These are phyloP conservation scores for Leucophenga montana DNA, from an alignment of 2,888 invertebrate species.

Conservation along the genomic window DNA sequence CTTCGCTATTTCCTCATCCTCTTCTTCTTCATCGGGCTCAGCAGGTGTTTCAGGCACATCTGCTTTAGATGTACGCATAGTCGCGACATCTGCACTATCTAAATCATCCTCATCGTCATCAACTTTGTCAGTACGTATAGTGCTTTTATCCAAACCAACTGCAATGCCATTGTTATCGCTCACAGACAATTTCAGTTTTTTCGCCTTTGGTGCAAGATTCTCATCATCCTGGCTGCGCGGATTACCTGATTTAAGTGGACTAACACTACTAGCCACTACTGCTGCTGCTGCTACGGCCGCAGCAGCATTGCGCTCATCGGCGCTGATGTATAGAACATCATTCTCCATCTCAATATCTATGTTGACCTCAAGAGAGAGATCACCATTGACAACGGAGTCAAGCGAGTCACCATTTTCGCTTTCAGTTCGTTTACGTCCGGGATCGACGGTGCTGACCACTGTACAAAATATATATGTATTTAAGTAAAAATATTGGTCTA, in stretches of 20 bases:
- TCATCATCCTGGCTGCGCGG: conserved; percentile 66
- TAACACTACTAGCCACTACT: neutral
- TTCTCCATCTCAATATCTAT: conserved; percentile 77
- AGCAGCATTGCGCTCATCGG: conserved; percentile 65
- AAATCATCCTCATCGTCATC: conserved; percentile 25
- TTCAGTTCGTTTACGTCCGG: conserved; percentile 78
- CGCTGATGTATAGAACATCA: conserved; percentile 69
- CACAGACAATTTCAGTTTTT: conserved; percentile 69
- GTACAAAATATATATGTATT: conserved; percentile 28
- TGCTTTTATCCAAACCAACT: neutral
- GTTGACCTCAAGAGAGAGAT: conserved; percentile 75
- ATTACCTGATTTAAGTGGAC: conserved; percentile 44
- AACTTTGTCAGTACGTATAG: neutral
- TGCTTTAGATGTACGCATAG: conserved; percentile 30
- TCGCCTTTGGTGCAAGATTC: conserved; percentile 73
- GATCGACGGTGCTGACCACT: conserved; percentile 86
- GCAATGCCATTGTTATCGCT: conserved; percentile 45
- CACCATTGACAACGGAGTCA: conserved; percentile 74
- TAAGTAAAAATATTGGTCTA: neutral
- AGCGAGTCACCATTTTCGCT: conserved; percentile 80
- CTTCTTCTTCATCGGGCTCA: conserved; percentile 34
- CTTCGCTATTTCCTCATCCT: conserved; percentile 27
- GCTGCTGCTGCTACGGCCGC: conserved; percentile 51
- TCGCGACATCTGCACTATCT: conserved; percentile 40
- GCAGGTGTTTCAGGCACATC: conserved; percentile 16